phyloP scores from a whole-genome alignment of 2,888 invertebrate species.

The Agriopis aurantiaria region DNA sequence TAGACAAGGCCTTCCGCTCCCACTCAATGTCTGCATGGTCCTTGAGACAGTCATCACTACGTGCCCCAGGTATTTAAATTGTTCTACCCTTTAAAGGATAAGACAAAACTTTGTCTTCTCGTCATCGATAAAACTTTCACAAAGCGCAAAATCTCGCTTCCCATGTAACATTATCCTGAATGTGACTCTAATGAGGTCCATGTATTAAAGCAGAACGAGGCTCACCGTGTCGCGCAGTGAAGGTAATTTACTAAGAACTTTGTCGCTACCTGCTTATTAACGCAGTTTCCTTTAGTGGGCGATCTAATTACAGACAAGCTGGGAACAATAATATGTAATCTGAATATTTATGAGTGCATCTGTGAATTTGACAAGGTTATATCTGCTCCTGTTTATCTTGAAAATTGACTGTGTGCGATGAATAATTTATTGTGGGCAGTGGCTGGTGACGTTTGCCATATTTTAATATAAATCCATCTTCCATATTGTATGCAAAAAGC shows the following conservation, averaged over 20 bases:
- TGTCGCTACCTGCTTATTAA: slow-evolving; percentile 78
- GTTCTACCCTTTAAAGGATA: too few relatives aligned
- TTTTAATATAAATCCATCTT: slow-evolving; percentile 86
- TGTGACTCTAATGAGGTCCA: slow-evolving; percentile 66
- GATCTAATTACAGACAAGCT: slow-evolving; percentile 84
- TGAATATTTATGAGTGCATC: slow-evolving; percentile 84
- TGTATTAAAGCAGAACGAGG: slow-evolving; percentile 59
- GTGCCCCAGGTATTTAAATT: too few relatives aligned
- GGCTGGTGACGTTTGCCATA: slow-evolving; percentile 83
- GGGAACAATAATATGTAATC: slow-evolving; percentile 83
- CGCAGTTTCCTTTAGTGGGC: slow-evolving; percentile 79
- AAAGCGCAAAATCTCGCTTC: slow-evolving; percentile 32
- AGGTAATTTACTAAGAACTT: slow-evolving; percentile 75
- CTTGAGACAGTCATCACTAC: too few relatives aligned
- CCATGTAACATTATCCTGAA: slow-evolving; percentile 44
- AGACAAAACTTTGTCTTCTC: background rate
- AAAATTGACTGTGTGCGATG: slow-evolving; percentile 84
- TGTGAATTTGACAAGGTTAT: slow-evolving; percentile 77
- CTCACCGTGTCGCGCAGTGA: slow-evolving; percentile 52
- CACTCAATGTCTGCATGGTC: too few relatives aligned
- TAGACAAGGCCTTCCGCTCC: too few relatives aligned
- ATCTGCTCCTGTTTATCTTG: slow-evolving; percentile 73
- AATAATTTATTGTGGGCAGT: slow-evolving; percentile 85
- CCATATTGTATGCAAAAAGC: slow-evolving; percentile 86
- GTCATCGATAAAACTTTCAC: slow-evolving; percentile 29